Percentiles rank a stretch among this genome's conserved stretches.
Evolutionary conservation across 2,113 vertebrate genomes (phyloP).

Genomic region (Candoia aspera): DNA sequence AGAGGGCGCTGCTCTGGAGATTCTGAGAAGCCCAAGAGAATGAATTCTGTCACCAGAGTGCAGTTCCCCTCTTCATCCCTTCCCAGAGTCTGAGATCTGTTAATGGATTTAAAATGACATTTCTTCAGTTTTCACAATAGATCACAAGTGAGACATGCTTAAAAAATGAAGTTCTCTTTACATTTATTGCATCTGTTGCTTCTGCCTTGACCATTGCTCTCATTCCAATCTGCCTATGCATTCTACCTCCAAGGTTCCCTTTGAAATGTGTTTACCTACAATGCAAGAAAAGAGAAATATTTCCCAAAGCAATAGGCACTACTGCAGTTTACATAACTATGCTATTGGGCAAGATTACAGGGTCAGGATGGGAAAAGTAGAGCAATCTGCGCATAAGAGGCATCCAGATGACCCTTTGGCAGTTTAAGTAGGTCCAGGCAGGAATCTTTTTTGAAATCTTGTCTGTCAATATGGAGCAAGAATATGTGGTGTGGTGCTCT

Average conservation of each 20-base stretch:
- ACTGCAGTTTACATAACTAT: not conserved
- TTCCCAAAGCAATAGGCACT: not conserved
- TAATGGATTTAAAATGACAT: not conserved
- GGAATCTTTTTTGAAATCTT: too few relatives aligned
- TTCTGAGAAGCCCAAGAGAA: slow-evolving; percentile 28
- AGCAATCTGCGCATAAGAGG: not conserved
- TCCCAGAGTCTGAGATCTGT: not conserved
- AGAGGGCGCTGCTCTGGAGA: slow-evolving; percentile 14
- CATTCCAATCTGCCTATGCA: too few relatives aligned
- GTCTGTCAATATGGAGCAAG: not conserved
- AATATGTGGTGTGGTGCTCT: not conserved
- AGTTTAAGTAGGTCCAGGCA: not conserved
- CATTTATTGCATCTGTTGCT: not conserved
- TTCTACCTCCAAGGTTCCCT: not conserved
- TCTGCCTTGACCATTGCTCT: not conserved
- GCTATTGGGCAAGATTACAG: not conserved
- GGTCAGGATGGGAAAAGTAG: not conserved
- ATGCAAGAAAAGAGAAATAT: not conserved
- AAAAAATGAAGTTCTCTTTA: not conserved
- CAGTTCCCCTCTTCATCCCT: slow-evolving; percentile 9
- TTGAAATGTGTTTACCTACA: not conserved
- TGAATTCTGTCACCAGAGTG: slow-evolving; percentile 26
- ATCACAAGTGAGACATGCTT: not conserved
- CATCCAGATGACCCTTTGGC: not conserved
- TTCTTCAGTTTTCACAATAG: not conserved